These are phyloP conservation scores for Drepana arcuata DNA, from an alignment of 1,140 invertebrate genomes.

Conservation along the genomic window DNA sequence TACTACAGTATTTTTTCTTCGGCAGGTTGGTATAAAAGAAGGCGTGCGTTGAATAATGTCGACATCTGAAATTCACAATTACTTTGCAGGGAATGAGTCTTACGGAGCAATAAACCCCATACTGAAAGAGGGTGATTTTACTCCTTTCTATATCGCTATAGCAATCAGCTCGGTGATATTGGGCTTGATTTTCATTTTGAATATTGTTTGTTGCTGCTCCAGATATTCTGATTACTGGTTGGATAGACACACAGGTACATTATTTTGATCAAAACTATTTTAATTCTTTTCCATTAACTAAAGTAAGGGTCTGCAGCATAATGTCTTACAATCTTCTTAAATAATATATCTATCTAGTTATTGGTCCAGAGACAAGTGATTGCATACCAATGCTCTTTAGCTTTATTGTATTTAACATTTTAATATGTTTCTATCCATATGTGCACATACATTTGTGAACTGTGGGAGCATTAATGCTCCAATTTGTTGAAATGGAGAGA, in stretches of 20 bases:
- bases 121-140: conserved; percentile 73
- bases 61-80: conserved; percentile 48
- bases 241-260: conserved; percentile 85
- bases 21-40: conserved; percentile 51
- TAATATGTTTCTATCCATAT: too few relatives aligned
- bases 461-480: too few relatives aligned
- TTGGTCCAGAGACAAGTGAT: too few relatives aligned
- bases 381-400: conserved; percentile 5
- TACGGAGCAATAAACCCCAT: conserved; percentile 46
- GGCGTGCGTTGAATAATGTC: conserved; percentile 62
- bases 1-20: too few relatives aligned
- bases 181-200: conserved; percentile 79
- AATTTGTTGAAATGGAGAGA: too few relatives aligned
- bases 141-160: conserved; percentile 84
- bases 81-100: conserved; percentile 56
- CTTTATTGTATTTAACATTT: conserved; percentile 5
- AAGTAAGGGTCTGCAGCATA: too few relatives aligned
- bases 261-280: too few relatives aligned
- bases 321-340: too few relatives aligned
- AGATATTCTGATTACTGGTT: conserved; percentile 85
- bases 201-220: conserved; percentile 85
- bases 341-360: too few relatives aligned
- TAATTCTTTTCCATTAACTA: too few relatives aligned
- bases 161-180: conserved; percentile 82
- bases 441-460: too few relatives aligned